Evolutionary conservation across 2,797 vertebrate species (phyloP).

Genomic region (Nothura maculosa): DNA sequence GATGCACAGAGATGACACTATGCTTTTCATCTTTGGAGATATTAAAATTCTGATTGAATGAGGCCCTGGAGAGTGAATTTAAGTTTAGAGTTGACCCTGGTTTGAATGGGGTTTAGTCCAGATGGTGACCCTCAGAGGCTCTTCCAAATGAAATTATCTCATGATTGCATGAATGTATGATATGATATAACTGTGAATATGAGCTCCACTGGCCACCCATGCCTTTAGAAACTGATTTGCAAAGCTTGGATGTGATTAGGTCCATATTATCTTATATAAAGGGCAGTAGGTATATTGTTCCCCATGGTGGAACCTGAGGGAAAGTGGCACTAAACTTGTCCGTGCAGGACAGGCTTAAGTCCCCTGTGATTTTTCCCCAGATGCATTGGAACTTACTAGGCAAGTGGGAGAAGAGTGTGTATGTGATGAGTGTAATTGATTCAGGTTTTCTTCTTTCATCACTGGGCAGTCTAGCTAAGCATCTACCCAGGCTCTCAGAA

Average conservation of each 20-base stretch:
- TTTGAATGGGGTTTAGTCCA: neutral
- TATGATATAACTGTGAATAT: neutral
- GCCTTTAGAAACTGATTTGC: fast-evolving
- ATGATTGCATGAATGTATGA: neutral
- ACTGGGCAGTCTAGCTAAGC: neutral
- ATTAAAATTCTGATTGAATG: too few relatives aligned
- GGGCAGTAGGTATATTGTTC: neutral
- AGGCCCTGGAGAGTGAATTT: neutral
- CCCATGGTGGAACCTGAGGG: neutral
- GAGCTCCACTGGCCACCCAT: fast-evolving
- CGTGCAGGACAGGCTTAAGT: fast-evolving
- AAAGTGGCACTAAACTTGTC: neutral
- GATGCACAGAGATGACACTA: fast-evolving
- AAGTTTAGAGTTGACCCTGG: neutral
- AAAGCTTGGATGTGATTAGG: neutral
- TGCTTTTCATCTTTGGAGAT: neutral
- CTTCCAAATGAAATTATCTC: neutral
- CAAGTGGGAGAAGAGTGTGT: neutral
- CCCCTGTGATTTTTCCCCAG: fast-evolving
- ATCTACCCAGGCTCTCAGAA: neutral
- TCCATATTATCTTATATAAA: neutral
- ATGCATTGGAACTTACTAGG: neutral
- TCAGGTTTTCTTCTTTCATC: neutral
- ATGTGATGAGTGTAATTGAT: neutral
- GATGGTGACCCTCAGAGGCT: too few relatives aligned